Conservation (phyloP, 2,113 vertebrate species). For the Percina caprodes region DNA sequence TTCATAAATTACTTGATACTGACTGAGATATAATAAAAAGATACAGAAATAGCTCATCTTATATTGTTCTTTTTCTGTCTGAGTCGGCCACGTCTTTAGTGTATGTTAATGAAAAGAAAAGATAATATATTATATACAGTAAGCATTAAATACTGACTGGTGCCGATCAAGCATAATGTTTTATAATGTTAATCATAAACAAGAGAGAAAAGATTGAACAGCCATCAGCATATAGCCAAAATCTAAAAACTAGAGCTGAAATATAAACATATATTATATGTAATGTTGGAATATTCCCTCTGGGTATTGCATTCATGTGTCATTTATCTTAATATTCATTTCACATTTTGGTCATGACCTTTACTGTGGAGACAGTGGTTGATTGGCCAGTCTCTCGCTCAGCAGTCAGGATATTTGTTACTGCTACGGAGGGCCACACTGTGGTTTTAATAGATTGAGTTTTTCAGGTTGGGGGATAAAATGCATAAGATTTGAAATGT, state of each 20-base stretch:
- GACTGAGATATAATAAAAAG: conserved; percentile 19
- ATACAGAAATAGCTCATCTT: conserved; percentile 2
- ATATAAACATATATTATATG: conserved; percentile 65
- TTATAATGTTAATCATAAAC: conserved; percentile 37
- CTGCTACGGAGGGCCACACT: conserved; percentile 48
- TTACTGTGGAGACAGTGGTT: conserved; percentile 75
- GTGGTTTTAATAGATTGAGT: conserved; percentile 61
- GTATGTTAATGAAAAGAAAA: conserved; percentile 33
- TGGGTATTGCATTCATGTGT: conserved; percentile 59
- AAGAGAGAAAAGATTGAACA: conserved; percentile 42
- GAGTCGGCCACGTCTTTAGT: conserved; percentile 12
- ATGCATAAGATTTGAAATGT: conserved; percentile 64
- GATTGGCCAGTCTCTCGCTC: conserved; percentile 74
- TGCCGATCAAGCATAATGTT: conserved; percentile 36
- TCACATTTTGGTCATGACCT: conserved; percentile 82
- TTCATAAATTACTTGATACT: conserved; percentile 5
- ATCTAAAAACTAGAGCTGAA: conserved; percentile 58
- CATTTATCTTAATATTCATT: conserved; percentile 81
- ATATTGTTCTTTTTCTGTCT: background rate
- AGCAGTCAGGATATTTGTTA: conserved; percentile 71
- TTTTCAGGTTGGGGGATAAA: conserved; percentile 54
- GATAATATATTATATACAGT: conserved; percentile 20
- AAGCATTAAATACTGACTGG: conserved; percentile 22
- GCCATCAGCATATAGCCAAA: conserved; percentile 25
- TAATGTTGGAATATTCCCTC: conserved; percentile 51